Conservation (phyloP, 2,113 vertebrate species). For the Ardeotis arabs region DNA sequence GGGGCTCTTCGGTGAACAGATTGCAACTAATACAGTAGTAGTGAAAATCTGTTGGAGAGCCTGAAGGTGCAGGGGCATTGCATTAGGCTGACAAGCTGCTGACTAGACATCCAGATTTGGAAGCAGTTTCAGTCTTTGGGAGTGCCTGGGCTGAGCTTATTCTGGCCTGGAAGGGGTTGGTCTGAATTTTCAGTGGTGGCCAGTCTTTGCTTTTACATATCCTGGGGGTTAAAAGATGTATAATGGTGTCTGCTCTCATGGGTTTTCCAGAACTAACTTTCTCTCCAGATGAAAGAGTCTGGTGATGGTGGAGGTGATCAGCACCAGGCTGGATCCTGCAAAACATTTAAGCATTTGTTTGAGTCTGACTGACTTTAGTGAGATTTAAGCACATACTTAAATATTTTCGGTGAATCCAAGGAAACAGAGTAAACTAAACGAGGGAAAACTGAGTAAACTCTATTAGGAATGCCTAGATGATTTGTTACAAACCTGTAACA, state of each 20-base stretch:
- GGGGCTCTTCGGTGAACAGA: constrained; percentile 11
- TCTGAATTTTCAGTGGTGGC: constrained; percentile 8
- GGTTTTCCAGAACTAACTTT: constrained; percentile 7
- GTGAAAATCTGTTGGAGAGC: constrained; percentile 8
- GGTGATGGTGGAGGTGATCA: constrained; percentile 37
- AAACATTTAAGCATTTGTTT: constrained; percentile 40
- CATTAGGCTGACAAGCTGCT: constrained; percentile 30
- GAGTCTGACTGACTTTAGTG: not conserved
- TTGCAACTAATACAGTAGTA: constrained; percentile 11
- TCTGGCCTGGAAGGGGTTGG: not conserved
- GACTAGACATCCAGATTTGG: not conserved
- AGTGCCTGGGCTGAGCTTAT: constrained; percentile 19
- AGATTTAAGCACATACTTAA: constrained; percentile 26
- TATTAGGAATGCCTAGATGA: not conserved
- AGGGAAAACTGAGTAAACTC: not conserved
- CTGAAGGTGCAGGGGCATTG: not conserved
- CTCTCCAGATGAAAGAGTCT: constrained; percentile 39
- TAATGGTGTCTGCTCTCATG: not conserved
- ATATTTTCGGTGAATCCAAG: not conserved
- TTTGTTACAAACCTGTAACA: not conserved
- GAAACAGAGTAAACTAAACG: not conserved
- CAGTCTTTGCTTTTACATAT: constrained; percentile 5
- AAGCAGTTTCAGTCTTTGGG: constrained; percentile 12
- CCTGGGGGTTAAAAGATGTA: not conserved
- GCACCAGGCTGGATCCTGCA: not conserved